A percentile compares a stretch with the other conserved stretches of the same genome.
Conservation (phyloP, 1,140 invertebrate genomes). For the Cecropterus lyciades region DNA sequence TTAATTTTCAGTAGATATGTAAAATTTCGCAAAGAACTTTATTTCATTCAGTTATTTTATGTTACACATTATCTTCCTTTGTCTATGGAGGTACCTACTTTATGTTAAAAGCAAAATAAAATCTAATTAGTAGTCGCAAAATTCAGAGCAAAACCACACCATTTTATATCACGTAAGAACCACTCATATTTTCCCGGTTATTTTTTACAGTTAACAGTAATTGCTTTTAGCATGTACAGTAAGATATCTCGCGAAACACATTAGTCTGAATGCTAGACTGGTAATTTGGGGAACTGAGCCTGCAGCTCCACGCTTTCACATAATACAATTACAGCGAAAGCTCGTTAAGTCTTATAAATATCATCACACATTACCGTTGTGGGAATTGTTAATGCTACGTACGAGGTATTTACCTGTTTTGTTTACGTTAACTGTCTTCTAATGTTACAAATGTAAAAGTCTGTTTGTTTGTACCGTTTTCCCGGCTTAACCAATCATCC, state of each 20-base stretch:
- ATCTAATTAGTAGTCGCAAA: neutral
- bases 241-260: constrained; percentile 38
- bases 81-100: neutral
- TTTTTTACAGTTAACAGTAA: too few relatives aligned
- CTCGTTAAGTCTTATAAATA: constrained; percentile 48
- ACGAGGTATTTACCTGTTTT: constrained; percentile 10
- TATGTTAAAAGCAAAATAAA: neutral
- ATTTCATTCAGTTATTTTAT: too few relatives aligned
- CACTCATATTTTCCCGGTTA: too few relatives aligned
- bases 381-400: constrained; percentile 16
- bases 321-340: constrained; percentile 51
- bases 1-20: too few relatives aligned
- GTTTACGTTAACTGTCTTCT: neutral
- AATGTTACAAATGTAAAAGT: neutral
- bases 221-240: constrained; percentile 6
- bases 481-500: neutral
- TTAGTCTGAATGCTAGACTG: constrained; percentile 43
- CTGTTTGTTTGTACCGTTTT: neutral
- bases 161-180: too few relatives aligned
- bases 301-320: constrained; percentile 45
- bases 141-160: neutral
- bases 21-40: too few relatives aligned
- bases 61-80: neutral
- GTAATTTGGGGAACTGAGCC: constrained; percentile 41
- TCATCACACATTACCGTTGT: constrained; percentile 36